A percentile compares a stretch with the other conserved stretches of the same genome.
Conservation (phyloP, 2,888 invertebrate genomes). For the Spisula subtruncata region DNA sequence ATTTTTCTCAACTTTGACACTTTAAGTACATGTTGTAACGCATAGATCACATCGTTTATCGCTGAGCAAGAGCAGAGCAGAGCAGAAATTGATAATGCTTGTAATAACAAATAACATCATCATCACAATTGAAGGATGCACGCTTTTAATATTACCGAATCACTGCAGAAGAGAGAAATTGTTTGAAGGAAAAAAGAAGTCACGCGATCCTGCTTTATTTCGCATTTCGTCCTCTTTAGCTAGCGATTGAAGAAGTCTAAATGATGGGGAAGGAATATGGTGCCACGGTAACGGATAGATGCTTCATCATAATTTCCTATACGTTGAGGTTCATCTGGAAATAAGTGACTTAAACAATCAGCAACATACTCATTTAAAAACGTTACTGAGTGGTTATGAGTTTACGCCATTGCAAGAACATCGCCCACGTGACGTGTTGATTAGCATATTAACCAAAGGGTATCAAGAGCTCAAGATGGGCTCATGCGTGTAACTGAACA, state of each 20-base stretch:
- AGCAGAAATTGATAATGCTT: too few species aligned
- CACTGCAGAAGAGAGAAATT: not conserved
- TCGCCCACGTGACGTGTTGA: not conserved
- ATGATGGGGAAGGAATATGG: conserved; percentile 91
- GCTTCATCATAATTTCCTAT: conserved; percentile 85
- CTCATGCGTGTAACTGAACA: not conserved
- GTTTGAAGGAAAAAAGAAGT: conserved; percentile 28
- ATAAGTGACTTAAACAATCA: not conserved
- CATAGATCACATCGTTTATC: too few species aligned
- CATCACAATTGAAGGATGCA: too few species aligned
- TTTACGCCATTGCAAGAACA: conserved; percentile 8
- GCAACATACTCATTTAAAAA: not conserved
- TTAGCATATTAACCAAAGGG: not conserved
- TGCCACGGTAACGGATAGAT: conserved; percentile 85
- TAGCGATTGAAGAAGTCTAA: conserved; percentile 89
- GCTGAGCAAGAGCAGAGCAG: too few species aligned
- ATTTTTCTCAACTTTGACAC: too few species aligned
- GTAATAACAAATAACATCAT: too few species aligned
- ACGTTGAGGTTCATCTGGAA: conserved; percentile 70
- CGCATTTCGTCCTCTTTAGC: conserved; percentile 77
- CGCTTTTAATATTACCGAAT: not conserved
- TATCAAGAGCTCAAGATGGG: not conserved
- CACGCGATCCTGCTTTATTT: conserved; percentile 56
- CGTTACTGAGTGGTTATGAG: not conserved
- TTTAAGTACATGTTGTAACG: too few species aligned